Percentiles rank a stretch among this genome's conserved stretches.
Evolutionary conservation across 2,888 invertebrate genomes (phyloP).

Genomic region (Trachelus troglodyta): DNA sequence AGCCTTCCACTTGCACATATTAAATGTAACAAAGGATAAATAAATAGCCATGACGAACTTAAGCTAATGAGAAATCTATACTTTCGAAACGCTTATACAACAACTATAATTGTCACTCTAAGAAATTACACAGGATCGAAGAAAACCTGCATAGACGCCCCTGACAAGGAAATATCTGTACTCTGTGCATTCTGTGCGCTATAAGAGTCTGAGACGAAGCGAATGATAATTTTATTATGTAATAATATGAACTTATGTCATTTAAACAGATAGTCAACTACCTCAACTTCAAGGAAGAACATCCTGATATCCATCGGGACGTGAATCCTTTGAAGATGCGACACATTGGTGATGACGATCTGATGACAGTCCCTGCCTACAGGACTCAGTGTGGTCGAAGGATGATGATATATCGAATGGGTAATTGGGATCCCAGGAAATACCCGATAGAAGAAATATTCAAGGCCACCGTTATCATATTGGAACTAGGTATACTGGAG

Average conservation of each 20-base stretch:
- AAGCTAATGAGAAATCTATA: too few species aligned
- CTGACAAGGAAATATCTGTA: too few species aligned
- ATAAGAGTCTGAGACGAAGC: background rate
- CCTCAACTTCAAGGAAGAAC: constrained; percentile 79
- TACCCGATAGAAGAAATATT: constrained; percentile 78
- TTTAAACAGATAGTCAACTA: constrained; percentile 77
- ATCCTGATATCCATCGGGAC: constrained; percentile 76
- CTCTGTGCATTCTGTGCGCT: too few species aligned
- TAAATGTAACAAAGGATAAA: too few species aligned
- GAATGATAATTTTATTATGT: background rate
- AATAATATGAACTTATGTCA: background rate
- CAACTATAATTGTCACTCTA: too few species aligned
- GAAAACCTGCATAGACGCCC: too few species aligned
- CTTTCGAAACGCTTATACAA: too few species aligned
- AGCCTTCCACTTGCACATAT: too few species aligned
- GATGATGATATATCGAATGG: constrained; percentile 78
- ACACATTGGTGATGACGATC: constrained; percentile 75
- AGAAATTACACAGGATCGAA: too few species aligned
- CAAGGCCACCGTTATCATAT: constrained; percentile 75
- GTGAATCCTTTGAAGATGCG: constrained; percentile 75
- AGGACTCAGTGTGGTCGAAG: constrained; percentile 80
- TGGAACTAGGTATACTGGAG: constrained; percentile 82
- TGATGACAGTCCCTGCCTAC: constrained; percentile 81
- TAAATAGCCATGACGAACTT: too few species aligned
- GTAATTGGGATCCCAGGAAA: constrained; percentile 80